phyloP scores from a whole-genome alignment of 2,888 invertebrate genomes.

The Agrotis puta region DNA sequence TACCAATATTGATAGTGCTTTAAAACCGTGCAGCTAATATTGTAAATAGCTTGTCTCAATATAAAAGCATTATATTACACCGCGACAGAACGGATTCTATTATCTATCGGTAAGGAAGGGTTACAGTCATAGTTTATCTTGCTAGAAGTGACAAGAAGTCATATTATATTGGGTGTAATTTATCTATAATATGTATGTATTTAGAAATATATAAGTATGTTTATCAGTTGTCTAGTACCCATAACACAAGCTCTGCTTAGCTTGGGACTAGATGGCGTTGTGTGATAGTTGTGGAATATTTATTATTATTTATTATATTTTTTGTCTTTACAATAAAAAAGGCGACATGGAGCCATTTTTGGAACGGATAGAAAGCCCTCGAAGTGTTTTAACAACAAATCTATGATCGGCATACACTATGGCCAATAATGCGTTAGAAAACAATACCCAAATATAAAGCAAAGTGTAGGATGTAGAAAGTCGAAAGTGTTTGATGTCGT shows the following conservation, averaged over 20 bases:
- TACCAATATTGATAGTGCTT: background rate
- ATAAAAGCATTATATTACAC: background rate
- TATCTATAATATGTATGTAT: too few relatives aligned
- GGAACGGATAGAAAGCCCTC: constrained; percentile 12
- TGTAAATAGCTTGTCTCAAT: background rate
- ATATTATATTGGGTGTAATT: too few relatives aligned
- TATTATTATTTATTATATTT: too few relatives aligned
- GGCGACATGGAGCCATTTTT: background rate
- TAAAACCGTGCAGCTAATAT: background rate
- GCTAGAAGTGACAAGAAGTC: constrained; percentile 13
- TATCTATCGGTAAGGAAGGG: background rate
- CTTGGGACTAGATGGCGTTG: too few relatives aligned
- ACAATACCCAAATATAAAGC: constrained; percentile 49
- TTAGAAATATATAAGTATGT: too few relatives aligned
- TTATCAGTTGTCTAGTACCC: too few relatives aligned
- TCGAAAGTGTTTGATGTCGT: constrained; percentile 52
- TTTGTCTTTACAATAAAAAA: background rate
- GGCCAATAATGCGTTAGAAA: constrained; percentile 9
- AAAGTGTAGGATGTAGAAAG: constrained; percentile 52
- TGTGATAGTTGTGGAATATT: too few relatives aligned
- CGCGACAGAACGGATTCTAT: background rate
- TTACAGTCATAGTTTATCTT: background rate
- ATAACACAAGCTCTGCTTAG: too few relatives aligned
- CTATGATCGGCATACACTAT: constrained; percentile 37
- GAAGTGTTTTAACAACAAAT: background rate